Percentiles rank a stretch among this genome's conserved stretches.
phyloP scores from a whole-genome alignment of 2,797 vertebrate species.

The Silurus lanzhouensis region DNA sequence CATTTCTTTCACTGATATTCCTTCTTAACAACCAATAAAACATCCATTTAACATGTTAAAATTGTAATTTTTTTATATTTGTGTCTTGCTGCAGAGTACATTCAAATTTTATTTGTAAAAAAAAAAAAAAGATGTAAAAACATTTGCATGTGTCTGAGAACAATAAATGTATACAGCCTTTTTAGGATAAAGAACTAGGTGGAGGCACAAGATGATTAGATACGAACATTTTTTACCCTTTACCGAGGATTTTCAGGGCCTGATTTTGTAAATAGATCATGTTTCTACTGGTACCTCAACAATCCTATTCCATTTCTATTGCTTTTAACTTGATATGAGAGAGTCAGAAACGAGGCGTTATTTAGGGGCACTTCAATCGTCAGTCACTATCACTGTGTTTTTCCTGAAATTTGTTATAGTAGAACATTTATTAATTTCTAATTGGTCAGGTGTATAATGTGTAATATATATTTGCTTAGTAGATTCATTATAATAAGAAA shows the following conservation, averaged over 20 bases:
- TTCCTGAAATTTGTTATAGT: not conserved
- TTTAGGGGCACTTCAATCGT: conserved; percentile 48
- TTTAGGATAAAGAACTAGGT: not conserved
- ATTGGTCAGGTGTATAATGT: not conserved
- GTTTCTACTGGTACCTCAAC: conserved; percentile 66
- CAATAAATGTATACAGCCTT: not conserved
- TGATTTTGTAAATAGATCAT: conserved; percentile 73
- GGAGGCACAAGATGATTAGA: not conserved
- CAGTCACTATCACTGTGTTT: not conserved
- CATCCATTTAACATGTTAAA: not conserved
- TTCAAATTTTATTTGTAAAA: not conserved
- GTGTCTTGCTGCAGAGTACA: not conserved
- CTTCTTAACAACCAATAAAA: not conserved
- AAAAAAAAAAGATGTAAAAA: not conserved
- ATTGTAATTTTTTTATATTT: not conserved
- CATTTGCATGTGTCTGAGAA: not conserved
- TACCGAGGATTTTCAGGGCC: conserved; percentile 63
- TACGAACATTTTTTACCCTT: not conserved
- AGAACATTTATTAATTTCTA: not conserved
- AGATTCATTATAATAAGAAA: not conserved
- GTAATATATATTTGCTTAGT: not conserved
- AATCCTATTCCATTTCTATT: conserved; percentile 57
- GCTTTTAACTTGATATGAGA: conserved; percentile 74
- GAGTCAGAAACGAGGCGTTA: conserved; percentile 42
- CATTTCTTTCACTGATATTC: not conserved